phyloP scores from a whole-genome alignment of 2,797 vertebrate genomes.

The Craterocephalus amniculus region DNA sequence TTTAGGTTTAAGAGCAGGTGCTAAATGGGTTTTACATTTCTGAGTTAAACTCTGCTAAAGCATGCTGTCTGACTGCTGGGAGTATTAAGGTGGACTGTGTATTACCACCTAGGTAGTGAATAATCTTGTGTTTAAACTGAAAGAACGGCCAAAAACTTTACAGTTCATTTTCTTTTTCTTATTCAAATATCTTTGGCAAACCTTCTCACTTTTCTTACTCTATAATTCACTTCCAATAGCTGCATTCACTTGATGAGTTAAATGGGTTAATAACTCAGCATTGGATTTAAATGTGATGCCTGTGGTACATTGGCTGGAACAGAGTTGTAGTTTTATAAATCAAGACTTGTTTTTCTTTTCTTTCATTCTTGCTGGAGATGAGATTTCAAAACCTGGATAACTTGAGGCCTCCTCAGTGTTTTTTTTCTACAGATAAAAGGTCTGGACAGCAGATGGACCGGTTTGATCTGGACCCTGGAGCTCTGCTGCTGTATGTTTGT shows the following conservation, averaged over 20 bases:
- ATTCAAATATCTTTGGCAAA: background rate
- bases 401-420: background rate
- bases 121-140: constrained; percentile 9
- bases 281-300: constrained; percentile 2
- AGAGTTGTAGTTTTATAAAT: background rate
- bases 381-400: background rate
- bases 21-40: constrained; percentile 34
- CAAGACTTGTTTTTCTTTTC: background rate
- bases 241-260: background rate
- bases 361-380: no score
- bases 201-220: background rate
- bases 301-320: background rate
- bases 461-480: background rate
- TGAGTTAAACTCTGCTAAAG: constrained; percentile 20
- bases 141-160: background rate
- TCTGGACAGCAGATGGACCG: background rate
- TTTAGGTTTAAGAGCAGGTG: constrained; percentile 48
- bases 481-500: background rate
- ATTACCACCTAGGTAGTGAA: constrained; percentile 17
- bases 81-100: background rate
- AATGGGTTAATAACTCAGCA: background rate
- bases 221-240: background rate
- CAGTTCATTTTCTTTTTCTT: background rate
- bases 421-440: background rate
- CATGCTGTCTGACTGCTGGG: constrained; percentile 6